Conservation (phyloP, 2,888 invertebrate genomes). For the Magallana nippona region DNA sequence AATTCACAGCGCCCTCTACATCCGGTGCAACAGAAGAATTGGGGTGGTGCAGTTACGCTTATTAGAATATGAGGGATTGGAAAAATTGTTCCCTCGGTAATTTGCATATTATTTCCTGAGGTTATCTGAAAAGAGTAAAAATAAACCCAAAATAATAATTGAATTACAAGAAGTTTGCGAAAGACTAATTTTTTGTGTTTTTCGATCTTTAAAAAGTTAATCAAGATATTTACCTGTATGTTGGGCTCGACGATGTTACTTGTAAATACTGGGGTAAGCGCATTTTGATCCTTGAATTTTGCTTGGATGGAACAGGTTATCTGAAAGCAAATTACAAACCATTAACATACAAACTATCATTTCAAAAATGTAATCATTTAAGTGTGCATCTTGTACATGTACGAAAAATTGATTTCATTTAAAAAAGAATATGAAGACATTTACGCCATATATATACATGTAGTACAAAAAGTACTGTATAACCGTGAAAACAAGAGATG, state of each 20-base stretch:
- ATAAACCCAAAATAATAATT: no score
- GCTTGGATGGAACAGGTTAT: constrained; percentile 63
- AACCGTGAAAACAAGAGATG: no score
- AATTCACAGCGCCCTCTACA: constrained; percentile 67
- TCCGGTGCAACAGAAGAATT: constrained; percentile 63
- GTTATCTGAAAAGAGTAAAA: constrained; percentile 46
- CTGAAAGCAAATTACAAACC: constrained; percentile 49
- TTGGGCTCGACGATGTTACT: constrained; percentile 58
- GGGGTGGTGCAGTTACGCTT: constrained; percentile 64
- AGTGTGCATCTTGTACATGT: no score
- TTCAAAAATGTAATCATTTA: no score
- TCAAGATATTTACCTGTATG: constrained; percentile 53
- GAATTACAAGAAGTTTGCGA: no score
- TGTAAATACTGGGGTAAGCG: constrained; percentile 50
- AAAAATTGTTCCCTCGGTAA: constrained; percentile 63
- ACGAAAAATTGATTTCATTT: no score
- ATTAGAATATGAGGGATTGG: constrained; percentile 57
- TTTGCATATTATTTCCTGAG: constrained; percentile 51
- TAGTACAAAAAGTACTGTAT: no score
- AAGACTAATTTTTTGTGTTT: not conserved
- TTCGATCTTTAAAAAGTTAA: not conserved
- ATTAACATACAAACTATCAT: no score
- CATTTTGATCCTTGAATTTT: constrained; percentile 54
- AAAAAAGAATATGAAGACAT: no score
- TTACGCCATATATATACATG: no score